Evolutionary conservation across 2,888 invertebrate species (phyloP), one percentile per base, ranked within the genome.

Genomic region (Nebria salina): DNA sequence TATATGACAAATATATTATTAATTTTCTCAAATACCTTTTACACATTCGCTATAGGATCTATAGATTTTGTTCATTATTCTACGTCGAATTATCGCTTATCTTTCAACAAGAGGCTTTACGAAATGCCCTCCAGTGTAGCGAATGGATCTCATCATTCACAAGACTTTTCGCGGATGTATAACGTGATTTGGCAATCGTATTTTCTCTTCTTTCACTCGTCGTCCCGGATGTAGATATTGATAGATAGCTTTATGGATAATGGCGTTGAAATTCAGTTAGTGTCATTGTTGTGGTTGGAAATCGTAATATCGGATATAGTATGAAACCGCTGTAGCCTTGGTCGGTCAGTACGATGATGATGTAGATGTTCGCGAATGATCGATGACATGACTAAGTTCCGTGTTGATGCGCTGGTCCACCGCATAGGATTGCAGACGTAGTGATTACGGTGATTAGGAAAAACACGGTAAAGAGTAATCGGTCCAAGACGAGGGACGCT

Each of bases 401-500:
- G 65, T 81, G 26, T 54, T 81, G 90, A 85, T 87, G 90, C 87
- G 90, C 92, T 84, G 90, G 95, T 84, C 91, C 94, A 86, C 89
- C 94, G 89, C 90, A 94, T 76, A 96, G 90, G 84, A 96, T 95
- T 83, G 95, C 94, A 1, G 94, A 93, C 0, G 95, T 95, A n/a
- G 95, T 93, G 83, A 95, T 92, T 75, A 93, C 91, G 8, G 95
- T 96, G 79, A 94, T 93, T 82, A 95, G 89, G 82, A 95, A 92
- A 88, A 96, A 96, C 26, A 95, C 92, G 82, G 93, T 94, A 15
- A 96, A 91, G 0, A 96, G 90, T 3, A 95, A 92, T 65, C 95
- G 91, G 88, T 97, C 97, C 82, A 96, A 93, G 13, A 97, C 96
- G 77, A 96, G 92, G 0, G 97, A 96, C 82, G 95, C 92, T 85